Conservation (phyloP, 1,140 invertebrate species). For the Conopomorpha cramerella region DNA sequence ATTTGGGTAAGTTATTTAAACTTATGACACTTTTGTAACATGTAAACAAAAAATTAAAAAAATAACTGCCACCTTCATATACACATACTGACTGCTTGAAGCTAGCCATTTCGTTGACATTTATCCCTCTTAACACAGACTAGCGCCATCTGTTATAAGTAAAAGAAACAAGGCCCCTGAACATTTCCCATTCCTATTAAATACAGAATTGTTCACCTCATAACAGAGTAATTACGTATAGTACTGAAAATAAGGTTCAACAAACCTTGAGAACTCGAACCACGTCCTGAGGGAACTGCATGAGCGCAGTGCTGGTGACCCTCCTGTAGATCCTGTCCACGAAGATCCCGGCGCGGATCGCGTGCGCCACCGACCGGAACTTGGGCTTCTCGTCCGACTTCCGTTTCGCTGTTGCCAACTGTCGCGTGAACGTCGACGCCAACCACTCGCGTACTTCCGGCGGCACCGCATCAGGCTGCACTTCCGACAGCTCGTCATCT, state of each 20-base stretch:
- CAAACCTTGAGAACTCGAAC: conserved; percentile 84
- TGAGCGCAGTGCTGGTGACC: conserved; percentile 81
- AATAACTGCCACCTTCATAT: too few species aligned
- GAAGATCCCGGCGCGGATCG: conserved; percentile 95
- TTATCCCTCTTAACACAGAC: too few species aligned
- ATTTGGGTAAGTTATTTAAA: too few species aligned
- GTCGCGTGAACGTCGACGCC: conserved; percentile 95
- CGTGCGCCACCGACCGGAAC: conserved; percentile 96
- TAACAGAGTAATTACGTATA: conserved; percentile 7
- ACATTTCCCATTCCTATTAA: too few species aligned
- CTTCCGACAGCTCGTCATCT: conserved; percentile 92
- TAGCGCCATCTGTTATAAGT: too few species aligned
- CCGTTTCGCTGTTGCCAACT: conserved; percentile 74
- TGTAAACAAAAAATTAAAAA: too few species aligned
- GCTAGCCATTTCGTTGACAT: too few species aligned
- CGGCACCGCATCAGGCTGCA: conserved; percentile 94
- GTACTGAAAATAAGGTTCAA: conserved; percentile 1
- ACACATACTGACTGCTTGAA: too few species aligned
- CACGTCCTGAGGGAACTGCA: conserved; percentile 90
- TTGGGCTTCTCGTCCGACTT: conserved; percentile 81
- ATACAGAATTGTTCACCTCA: too few species aligned
- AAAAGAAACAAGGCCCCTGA: too few species aligned
- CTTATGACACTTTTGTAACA: too few species aligned
- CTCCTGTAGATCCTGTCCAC: conserved; percentile 94
- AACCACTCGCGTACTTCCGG: conserved; percentile 96